Evolutionary conservation across 2,113 vertebrate genomes (phyloP).

Genomic region (Cariama cristata): DNA sequence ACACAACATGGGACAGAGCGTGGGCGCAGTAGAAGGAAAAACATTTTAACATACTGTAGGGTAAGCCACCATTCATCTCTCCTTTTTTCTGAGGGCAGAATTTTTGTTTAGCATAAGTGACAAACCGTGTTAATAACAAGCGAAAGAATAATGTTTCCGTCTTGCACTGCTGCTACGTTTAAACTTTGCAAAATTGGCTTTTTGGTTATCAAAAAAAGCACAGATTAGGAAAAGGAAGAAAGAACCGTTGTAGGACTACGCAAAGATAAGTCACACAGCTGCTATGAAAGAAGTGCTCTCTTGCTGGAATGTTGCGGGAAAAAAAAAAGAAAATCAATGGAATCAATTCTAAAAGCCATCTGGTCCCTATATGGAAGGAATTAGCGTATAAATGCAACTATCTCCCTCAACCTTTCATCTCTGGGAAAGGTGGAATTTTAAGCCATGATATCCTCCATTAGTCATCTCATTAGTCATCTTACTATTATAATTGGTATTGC

Average conservation of each 20-base stretch:
- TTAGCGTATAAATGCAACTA: background rate
- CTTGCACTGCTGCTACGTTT: background rate
- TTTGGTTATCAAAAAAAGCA: background rate
- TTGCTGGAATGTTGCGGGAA: background rate
- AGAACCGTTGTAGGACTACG: background rate
- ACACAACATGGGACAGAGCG: background rate
- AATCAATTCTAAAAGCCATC: background rate
- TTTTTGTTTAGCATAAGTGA: background rate
- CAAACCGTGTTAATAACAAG: background rate
- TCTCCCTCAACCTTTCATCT: background rate
- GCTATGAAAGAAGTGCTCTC: background rate
- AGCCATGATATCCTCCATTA: background rate
- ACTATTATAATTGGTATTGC: background rate
- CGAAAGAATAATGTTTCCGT: background rate
- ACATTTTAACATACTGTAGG: background rate
- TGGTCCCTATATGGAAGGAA: background rate
- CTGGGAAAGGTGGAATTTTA: conserved; percentile 26
- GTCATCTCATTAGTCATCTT: conserved; percentile 14
- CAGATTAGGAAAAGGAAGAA: background rate
- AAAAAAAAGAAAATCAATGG: background rate
- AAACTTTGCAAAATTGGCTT: background rate
- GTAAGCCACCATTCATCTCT: background rate
- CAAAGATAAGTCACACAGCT: background rate
- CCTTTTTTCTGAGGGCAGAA: background rate
- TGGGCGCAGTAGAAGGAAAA: background rate